phyloP scores from a whole-genome alignment of 2,113 vertebrate species.

The Anoplopoma fimbria region DNA sequence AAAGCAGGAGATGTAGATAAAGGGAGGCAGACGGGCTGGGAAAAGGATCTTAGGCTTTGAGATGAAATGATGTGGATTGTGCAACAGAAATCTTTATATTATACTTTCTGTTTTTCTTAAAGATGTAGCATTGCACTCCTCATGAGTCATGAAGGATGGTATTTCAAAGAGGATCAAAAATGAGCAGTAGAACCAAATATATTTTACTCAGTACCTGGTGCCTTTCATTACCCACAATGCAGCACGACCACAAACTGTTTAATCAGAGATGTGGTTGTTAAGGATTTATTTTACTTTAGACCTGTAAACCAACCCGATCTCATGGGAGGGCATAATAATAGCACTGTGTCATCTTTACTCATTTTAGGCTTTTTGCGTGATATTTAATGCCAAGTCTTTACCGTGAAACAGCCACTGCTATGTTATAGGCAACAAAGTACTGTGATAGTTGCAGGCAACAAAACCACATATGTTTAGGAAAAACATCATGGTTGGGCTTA shows the following conservation, averaged over 20 bases:
- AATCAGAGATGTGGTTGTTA: no score
- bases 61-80: not conserved
- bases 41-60: conserved; percentile 34
- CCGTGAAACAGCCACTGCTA: no score
- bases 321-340: not conserved
- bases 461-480: no score
- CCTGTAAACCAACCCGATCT: not conserved
- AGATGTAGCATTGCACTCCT: not conserved
- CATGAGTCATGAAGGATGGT: not conserved
- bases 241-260: not conserved
- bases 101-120: not conserved
- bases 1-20: conserved; percentile 32
- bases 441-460: no score
- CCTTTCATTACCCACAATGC: conserved; percentile 3
- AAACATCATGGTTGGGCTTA: no score
- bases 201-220: not conserved
- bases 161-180: not conserved
- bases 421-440: no score
- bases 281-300: not conserved
- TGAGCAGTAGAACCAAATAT: not conserved
- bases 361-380: not conserved
- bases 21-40: conserved; percentile 3
- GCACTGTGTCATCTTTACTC: not conserved
- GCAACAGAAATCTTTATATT: conserved; percentile 12
- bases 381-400: not conserved